Evolutionary conservation across 2,113 vertebrate species (phyloP).

Genomic region (Platysternon megacephalum): DNA sequence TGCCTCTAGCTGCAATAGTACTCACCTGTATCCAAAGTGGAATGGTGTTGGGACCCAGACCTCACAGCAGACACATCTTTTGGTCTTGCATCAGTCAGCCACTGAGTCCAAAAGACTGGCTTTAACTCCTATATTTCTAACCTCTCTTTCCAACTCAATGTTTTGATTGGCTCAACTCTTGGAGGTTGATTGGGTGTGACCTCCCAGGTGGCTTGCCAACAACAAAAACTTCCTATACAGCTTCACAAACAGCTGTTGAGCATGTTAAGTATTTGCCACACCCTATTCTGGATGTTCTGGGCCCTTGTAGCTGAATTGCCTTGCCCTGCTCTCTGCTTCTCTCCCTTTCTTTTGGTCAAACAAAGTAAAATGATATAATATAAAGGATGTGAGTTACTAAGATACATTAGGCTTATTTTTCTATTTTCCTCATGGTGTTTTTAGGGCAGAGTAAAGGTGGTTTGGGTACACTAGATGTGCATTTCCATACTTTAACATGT

Average conservation of each 20-base stretch:
- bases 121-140: not conserved
- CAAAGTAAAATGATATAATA: not conserved
- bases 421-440: not conserved
- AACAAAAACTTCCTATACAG: not conserved
- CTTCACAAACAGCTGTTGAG: not conserved
- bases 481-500: not conserved
- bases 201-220: not conserved
- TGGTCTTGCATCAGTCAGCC: not conserved
- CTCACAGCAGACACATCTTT: not conserved
- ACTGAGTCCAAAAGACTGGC: not conserved
- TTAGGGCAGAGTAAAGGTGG: not conserved
- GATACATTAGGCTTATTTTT: not conserved
- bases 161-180: not conserved
- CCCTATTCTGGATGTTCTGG: not conserved
- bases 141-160: too few species aligned
- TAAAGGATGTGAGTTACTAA: not conserved
- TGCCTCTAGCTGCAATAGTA: not conserved
- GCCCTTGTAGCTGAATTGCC: not conserved
- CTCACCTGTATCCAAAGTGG: not conserved
- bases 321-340: not conserved
- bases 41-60: not conserved
- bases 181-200: not conserved
- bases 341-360: not conserved
- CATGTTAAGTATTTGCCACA: not conserved
- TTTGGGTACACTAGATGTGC: not conserved